Evolutionary conservation across 2,888 invertebrate genomes (phyloP).

Genomic region (Drosophila subquinaria): DNA sequence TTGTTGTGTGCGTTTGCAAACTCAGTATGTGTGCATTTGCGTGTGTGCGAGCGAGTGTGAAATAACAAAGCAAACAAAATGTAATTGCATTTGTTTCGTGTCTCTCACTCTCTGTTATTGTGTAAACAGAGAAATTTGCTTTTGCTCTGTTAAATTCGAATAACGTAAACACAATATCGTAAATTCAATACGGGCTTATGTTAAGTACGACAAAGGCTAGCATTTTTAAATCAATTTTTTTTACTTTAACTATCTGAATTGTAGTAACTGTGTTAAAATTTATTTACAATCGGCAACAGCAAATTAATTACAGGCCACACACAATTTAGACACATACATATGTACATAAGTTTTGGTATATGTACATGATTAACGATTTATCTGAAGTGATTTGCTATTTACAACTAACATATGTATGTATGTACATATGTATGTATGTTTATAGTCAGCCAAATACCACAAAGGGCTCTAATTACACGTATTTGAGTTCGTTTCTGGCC

Average conservation of each 20-base stretch:
- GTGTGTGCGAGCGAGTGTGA: slow-evolving; percentile 31
- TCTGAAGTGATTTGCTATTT: slow-evolving; percentile 29
- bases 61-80: slow-evolving; percentile 55
- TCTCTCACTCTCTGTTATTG: slow-evolving; percentile 31
- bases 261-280: neutral
- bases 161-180: slow-evolving; percentile 41
- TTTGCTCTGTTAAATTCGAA: slow-evolving; percentile 34
- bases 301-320: slow-evolving; percentile 37
- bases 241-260: neutral
- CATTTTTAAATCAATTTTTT: neutral
- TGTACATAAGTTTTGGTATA: neutral
- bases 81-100: slow-evolving; percentile 53
- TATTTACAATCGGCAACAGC: slow-evolving; percentile 40
- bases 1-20: slow-evolving; percentile 29
- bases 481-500: slow-evolving; percentile 39
- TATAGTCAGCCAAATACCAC: slow-evolving; percentile 5
- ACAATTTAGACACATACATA: neutral
- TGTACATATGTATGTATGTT: no score
- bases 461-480: slow-evolving; percentile 60
- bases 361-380: slow-evolving; percentile 33
- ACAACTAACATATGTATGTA: neutral
- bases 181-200: slow-evolving; percentile 1
- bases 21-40: neutral
- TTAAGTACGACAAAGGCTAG: no score
- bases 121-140: slow-evolving; percentile 44